Base-by-base conservation (phyloP, 2,888 invertebrate species). In the Strigamia transsilvanica region DNA sequence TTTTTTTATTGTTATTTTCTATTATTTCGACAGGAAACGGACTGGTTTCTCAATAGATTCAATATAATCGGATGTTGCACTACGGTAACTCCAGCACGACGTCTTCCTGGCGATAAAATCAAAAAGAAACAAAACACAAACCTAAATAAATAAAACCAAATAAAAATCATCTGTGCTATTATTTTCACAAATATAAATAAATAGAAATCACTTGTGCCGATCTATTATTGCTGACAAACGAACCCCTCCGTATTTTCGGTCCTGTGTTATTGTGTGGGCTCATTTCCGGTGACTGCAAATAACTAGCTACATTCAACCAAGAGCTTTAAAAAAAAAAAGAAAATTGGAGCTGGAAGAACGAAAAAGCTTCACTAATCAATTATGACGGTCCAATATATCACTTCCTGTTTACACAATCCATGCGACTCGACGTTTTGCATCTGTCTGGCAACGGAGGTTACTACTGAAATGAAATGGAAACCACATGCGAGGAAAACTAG, bases 11-110 rank as follows among this genome's bases (percentile, higher is more conserved):
- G 27, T 27, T 27, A 27, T 27, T 27, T 27, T 27, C 3, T 27
- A 27, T 27, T 27, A 27, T 27, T 27, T 27, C 38, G 6, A 46
- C 46, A 46, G 46, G 46, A 46, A 46, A 46, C n/a, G 7, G 46
- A 46, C 46, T 46, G 46, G n/a, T 46, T 46, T 46, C 46, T 46
- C 12, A 46, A 46, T 46, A 46, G 46, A 46, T 46, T 46, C 46
- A 46, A 46, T 46, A 46, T 13, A 38, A 46, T 46, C 46, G 46
- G 46, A 46, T 12, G 46, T 46, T 46, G 15, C 46, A 46, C 46
- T 46, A 13, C 46, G 15, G 2, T 38, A 46, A 46, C 15, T 46
- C 46, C 46, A 13, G 15, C 46, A 10, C 46, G 5, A 15, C 15
- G 10, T 10, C 15, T 42, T 42, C 46, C 15, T 46, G 46, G 5